These are phyloP conservation scores for Heterodera filipjevi DNA, from an alignment of 2,888 invertebrate genomes.

Conservation along the genomic window DNA sequence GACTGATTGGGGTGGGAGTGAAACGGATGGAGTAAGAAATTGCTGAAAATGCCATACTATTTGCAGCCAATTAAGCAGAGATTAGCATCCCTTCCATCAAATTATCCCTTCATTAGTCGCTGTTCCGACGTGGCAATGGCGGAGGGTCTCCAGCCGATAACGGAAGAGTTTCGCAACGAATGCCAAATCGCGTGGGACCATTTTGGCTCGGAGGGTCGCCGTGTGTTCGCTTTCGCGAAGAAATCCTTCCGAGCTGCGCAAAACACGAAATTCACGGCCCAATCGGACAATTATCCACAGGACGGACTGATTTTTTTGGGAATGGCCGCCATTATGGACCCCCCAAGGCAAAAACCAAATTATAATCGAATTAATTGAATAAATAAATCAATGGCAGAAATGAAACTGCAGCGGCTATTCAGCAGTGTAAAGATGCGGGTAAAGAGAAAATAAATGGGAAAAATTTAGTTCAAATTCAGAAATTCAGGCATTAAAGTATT, in stretches of 20 bases:
- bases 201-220: constrained; percentile 59
- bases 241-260: constrained; percentile 51
- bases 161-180: constrained; percentile 50
- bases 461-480: background rate
- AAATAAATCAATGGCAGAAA: constrained; percentile 42
- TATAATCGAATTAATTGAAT: background rate
- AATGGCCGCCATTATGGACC: constrained; percentile 64
- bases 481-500: constrained; percentile 59
- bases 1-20: background rate
- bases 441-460: background rate
- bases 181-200: constrained; percentile 62
- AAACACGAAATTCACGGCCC: constrained; percentile 43
- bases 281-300: constrained; percentile 44
- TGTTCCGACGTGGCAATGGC: constrained; percentile 50
- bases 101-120: constrained; percentile 28
- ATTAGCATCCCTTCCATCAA: background rate
- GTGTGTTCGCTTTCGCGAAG: constrained; percentile 63
- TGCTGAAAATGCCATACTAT: too few species aligned
- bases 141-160: constrained; percentile 51
- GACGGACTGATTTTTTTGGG: constrained; percentile 60
- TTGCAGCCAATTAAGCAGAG: too few species aligned
- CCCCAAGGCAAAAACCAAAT: constrained; percentile 47
- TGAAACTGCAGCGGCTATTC: constrained; percentile 59
- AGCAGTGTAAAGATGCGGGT: constrained; percentile 60
- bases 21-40: too few species aligned